Conservation (phyloP, 2,113 vertebrate genomes). For the Toxostoma redivivum region DNA sequence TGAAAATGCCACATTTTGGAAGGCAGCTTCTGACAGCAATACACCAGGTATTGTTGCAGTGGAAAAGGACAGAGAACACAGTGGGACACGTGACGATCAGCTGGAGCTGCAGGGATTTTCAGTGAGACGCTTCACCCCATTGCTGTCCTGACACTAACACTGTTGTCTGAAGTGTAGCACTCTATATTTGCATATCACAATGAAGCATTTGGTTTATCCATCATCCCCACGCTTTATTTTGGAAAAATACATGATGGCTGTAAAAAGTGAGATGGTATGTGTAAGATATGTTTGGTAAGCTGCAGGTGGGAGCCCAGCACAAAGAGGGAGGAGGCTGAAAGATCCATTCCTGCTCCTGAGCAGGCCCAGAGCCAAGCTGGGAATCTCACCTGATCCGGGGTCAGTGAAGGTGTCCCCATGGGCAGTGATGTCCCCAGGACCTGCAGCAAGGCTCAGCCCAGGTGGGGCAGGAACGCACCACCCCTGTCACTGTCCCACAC, state of each 20-base stretch:
- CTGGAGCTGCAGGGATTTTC: background rate
- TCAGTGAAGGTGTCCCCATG: fast-evolving
- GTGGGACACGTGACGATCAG: background rate
- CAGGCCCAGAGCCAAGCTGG: background rate
- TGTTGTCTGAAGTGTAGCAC: background rate
- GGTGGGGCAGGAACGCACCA: background rate
- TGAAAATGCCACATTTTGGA: background rate
- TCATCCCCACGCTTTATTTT: background rate
- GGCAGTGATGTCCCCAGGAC: fast-evolving
- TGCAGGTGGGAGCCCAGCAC: background rate
- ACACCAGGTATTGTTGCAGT: background rate
- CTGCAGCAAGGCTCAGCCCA: too few species aligned
- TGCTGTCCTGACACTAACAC: background rate
- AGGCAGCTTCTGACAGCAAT: background rate
- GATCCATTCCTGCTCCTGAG: fast-evolving
- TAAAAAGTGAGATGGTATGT: background rate
- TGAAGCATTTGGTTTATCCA: background rate
- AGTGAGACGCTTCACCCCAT: background rate
- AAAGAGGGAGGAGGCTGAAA: background rate
- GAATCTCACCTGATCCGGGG: background rate
- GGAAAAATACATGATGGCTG: background rate
- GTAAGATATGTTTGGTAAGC: background rate
- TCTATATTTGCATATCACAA: background rate
- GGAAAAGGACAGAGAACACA: background rate
- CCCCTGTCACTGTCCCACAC: background rate